These are phyloP conservation scores for Palloptera scutellata DNA, from an alignment of 2,888 invertebrate genomes.

Conservation along the genomic window DNA sequence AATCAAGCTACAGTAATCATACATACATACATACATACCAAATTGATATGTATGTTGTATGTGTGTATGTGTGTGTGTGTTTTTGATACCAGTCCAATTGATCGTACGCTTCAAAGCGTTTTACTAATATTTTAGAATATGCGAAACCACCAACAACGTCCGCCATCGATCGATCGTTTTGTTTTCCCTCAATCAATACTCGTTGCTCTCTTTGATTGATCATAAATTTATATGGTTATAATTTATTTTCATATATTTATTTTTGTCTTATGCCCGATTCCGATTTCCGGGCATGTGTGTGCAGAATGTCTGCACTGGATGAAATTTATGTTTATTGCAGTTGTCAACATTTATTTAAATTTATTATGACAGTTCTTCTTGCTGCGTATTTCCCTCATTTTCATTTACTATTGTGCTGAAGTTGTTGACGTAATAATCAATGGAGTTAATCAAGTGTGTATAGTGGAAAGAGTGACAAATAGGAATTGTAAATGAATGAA, in stretches of 20 bases:
- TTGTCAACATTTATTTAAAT: constrained; percentile 47
- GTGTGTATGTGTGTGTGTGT: background rate
- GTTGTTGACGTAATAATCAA: constrained; percentile 8
- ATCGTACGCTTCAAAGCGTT: too few species aligned
- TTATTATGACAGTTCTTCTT: constrained; percentile 38
- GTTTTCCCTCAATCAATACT: background rate
- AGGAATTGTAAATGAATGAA: too few species aligned
- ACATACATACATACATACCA: background rate
- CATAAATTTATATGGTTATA: background rate
- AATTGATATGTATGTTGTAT: background rate
- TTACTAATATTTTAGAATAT: too few species aligned
- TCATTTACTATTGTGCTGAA: too few species aligned
- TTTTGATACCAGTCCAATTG: too few species aligned
- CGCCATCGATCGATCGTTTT: background rate
- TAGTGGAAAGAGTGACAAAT: background rate
- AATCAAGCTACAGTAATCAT: background rate
- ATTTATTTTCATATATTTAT: background rate
- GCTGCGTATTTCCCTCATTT: background rate
- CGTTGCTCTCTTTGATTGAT: background rate
- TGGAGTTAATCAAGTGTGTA: constrained; percentile 23
- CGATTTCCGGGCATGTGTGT: background rate
- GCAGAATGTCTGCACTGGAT: background rate
- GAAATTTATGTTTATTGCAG: constrained; percentile 43
- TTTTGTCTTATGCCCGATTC: too few species aligned
- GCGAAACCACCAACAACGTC: too few species aligned